These are phyloP conservation scores for Phorcus lineatus DNA, from an alignment of 2,888 invertebrate species.

Conservation along the genomic window DNA sequence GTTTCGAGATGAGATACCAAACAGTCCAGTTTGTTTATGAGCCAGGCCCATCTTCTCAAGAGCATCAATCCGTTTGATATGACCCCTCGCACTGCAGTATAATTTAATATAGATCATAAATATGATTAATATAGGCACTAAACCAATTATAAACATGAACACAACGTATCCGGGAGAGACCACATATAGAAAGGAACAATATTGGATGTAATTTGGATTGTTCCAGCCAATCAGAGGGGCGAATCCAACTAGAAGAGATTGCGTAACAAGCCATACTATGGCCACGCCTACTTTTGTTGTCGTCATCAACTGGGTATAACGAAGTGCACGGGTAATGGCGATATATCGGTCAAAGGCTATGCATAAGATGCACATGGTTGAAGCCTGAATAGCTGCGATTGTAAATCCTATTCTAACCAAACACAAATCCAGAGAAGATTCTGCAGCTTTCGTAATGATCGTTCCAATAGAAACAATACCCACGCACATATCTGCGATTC, in stretches of 20 bases:
- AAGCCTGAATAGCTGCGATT: slow-evolving; percentile 48
- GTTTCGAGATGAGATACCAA: slow-evolving; percentile 51
- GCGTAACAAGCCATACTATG: slow-evolving; percentile 49
- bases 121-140: slow-evolving; percentile 52
- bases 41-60: slow-evolving; percentile 41
- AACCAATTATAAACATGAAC: slow-evolving; percentile 44
- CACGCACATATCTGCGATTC: slow-evolving; percentile 56
- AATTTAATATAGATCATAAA: slow-evolving; percentile 49
- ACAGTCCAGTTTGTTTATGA: slow-evolving; percentile 34
- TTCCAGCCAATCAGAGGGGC: slow-evolving; percentile 65
- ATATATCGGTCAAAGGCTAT: slow-evolving; percentile 65
- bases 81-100: slow-evolving; percentile 51
- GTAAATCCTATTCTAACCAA: slow-evolving; percentile 55
- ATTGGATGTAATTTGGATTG: slow-evolving; percentile 39
- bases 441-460: slow-evolving; percentile 46
- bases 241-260: slow-evolving; percentile 56
- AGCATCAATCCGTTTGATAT: slow-evolving; percentile 56
- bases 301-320: slow-evolving; percentile 56
- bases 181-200: slow-evolving; percentile 60
- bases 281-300: slow-evolving; percentile 40
- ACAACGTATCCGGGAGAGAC: slow-evolving; percentile 50
- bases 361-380: slow-evolving; percentile 54
- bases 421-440: slow-evolving; percentile 47
- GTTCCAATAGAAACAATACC: slow-evolving; percentile 56
- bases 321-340: slow-evolving; percentile 58